Conservation (phyloP, 2,888 invertebrate genomes). For the Xiphydria camelus region DNA sequence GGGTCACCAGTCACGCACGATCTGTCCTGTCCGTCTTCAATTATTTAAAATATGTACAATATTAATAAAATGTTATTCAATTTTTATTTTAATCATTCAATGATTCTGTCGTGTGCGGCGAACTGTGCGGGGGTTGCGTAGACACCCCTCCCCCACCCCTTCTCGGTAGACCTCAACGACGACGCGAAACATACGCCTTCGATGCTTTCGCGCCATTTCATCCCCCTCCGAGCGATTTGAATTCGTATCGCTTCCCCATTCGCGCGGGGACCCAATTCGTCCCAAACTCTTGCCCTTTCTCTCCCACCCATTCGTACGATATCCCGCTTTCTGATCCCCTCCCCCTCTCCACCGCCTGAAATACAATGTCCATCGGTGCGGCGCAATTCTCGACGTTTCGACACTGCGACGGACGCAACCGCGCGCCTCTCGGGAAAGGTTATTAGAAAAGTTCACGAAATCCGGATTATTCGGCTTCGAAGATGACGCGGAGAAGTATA, state of each 20-base stretch:
- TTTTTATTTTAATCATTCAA: slow-evolving; percentile 42
- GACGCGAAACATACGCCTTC: no score
- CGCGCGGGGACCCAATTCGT: background rate
- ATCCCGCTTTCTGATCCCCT: background rate
- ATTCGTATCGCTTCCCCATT: background rate
- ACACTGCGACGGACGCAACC: no score
- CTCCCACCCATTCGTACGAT: background rate
- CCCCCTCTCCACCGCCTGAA: no score
- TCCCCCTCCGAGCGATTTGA: slow-evolving; percentile 3
- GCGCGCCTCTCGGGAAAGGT: no score
- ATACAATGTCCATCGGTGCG: no score
- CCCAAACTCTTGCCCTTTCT: background rate
- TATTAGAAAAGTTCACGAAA: no score
- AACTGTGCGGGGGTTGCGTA: slow-evolving; percentile 43
- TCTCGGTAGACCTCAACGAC: no score
- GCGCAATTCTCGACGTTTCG: no score
- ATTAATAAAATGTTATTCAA: slow-evolving; percentile 47
- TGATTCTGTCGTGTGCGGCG: slow-evolving; percentile 45
- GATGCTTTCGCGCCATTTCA: slow-evolving; percentile 20
- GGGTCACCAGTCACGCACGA: slow-evolving; percentile 46
- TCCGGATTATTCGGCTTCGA: no score
- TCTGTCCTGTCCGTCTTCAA: slow-evolving; percentile 49
- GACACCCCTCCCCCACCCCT: slow-evolving; percentile 11
- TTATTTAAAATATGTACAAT: slow-evolving; percentile 57
- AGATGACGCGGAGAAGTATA: no score